phyloP scores from a whole-genome alignment of 2,113 vertebrate genomes.

The Eudyptes chrysolophus region DNA sequence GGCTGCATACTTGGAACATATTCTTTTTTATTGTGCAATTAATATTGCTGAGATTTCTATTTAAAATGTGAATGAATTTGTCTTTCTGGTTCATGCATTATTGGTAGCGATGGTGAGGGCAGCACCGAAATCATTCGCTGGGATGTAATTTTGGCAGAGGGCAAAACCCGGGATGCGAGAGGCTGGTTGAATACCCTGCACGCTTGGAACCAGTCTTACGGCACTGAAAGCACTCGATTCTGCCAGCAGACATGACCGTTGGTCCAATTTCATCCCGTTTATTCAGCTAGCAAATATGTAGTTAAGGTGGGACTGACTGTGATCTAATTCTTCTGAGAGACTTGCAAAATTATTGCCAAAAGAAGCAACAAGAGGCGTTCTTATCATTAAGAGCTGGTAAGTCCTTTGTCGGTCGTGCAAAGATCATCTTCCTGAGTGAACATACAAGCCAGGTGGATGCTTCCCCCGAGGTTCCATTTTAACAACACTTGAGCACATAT shows the following conservation, averaged over 20 bases:
- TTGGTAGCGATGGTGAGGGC: neutral
- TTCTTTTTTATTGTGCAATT: neutral
- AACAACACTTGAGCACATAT: neutral
- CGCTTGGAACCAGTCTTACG: neutral
- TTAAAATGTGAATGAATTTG: neutral
- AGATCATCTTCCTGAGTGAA: neutral
- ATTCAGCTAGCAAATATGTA: conserved; percentile 8
- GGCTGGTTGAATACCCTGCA: neutral
- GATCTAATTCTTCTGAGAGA: neutral
- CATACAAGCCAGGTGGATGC: neutral
- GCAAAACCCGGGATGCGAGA: neutral
- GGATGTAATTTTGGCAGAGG: neutral
- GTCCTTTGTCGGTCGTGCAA: rapidly evolving
- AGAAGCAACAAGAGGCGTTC: neutral
- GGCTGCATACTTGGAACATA: neutral
- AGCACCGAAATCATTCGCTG: neutral
- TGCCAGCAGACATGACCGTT: neutral
- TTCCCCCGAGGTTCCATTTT: neutral
- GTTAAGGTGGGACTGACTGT: conserved; percentile 29
- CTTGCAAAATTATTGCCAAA: neutral
- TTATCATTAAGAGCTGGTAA: neutral
- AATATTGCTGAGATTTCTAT: neutral
- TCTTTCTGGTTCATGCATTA: neutral
- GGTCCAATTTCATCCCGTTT: neutral
- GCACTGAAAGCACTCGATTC: rapidly evolving